Conservation (phyloP, 2,888 invertebrate genomes). For the Folsomia manolachei region DNA sequence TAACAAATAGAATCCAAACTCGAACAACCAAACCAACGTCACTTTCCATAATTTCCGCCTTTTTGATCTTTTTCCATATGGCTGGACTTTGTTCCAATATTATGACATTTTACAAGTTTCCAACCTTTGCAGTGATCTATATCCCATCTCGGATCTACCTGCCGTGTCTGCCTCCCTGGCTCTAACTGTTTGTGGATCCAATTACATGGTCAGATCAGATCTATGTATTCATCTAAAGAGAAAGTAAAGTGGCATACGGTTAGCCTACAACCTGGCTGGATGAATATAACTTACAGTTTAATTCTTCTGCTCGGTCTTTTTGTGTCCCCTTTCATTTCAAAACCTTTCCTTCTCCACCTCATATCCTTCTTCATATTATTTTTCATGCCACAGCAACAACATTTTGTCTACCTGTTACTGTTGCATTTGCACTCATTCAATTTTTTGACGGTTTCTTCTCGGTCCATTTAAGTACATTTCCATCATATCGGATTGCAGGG, state of each 20-base stretch:
- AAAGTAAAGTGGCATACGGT: not conserved
- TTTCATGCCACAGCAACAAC: too few species aligned
- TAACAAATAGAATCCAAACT: too few species aligned
- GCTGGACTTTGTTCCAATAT: constrained; percentile 7
- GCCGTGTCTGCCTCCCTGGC: not conserved
- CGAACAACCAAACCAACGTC: constrained; percentile 30
- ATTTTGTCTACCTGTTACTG: not conserved
- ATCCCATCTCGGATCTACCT: not conserved
- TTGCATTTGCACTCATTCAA: not conserved
- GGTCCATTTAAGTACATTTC: not conserved
- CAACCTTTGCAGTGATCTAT: not conserved
- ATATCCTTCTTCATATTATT: too few species aligned
- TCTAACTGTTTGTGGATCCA: too few species aligned
- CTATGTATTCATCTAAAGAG: not conserved
- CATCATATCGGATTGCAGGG: not conserved
- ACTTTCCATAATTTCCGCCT: constrained; percentile 47
- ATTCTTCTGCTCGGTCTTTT: too few species aligned
- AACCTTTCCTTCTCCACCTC: not conserved
- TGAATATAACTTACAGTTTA: not conserved
- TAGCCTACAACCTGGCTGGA: not conserved
- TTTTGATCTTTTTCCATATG: constrained; percentile 33
- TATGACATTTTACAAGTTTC: not conserved
- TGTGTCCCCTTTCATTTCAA: too few species aligned
- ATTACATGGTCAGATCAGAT: not conserved
- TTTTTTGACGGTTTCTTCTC: too few species aligned